A percentile compares a stretch with the other conserved stretches of the same genome.
Evolutionary conservation across 92 coral and sea anemone genomes (phyloP).

Genomic region (Nematostella vectensis): DNA sequence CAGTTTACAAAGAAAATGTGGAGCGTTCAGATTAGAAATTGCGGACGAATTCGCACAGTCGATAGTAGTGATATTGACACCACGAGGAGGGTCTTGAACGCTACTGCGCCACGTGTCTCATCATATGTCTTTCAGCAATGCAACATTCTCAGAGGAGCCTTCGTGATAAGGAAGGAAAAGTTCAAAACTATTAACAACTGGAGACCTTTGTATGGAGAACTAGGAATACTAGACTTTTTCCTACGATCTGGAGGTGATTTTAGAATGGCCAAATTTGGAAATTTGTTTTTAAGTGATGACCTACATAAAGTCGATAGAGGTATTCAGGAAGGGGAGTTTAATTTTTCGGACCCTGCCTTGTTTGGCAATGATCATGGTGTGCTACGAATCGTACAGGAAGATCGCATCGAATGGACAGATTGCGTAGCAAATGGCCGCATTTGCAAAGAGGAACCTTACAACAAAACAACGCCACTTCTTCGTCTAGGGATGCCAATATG

Average conservation of each 20-base stretch:
- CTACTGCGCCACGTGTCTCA: too few species aligned
- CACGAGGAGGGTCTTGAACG: too few species aligned
- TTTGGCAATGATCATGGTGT: constrained; percentile 1
- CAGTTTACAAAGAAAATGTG: background rate
- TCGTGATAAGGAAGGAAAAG: background rate
- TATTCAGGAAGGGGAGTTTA: background rate
- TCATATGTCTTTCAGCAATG: background rate
- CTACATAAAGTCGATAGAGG: background rate
- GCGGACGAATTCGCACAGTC: background rate
- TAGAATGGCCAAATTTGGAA: constrained; percentile 7
- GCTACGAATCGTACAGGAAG: constrained; percentile 48
- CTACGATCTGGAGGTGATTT: constrained; percentile 16
- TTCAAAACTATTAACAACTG: constrained; percentile 2
- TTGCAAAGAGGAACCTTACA: constrained; percentile 13
- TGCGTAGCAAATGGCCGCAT: constrained; percentile 46
- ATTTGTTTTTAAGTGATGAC: background rate
- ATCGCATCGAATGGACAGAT: constrained; percentile 54
- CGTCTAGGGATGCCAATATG: constrained; percentile 23
- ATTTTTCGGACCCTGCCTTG: background rate
- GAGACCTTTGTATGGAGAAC: constrained; percentile 13
- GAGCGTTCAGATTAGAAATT: background rate
- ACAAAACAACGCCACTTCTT: constrained; percentile 28
- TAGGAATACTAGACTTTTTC: constrained; percentile 1
- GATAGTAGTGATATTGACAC: too few species aligned
- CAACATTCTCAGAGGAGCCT: background rate